Evolutionary conservation across 2,888 invertebrate species (phyloP), one percentile per base, ranked within the genome.

Genomic region (Cinara cedri): DNA sequence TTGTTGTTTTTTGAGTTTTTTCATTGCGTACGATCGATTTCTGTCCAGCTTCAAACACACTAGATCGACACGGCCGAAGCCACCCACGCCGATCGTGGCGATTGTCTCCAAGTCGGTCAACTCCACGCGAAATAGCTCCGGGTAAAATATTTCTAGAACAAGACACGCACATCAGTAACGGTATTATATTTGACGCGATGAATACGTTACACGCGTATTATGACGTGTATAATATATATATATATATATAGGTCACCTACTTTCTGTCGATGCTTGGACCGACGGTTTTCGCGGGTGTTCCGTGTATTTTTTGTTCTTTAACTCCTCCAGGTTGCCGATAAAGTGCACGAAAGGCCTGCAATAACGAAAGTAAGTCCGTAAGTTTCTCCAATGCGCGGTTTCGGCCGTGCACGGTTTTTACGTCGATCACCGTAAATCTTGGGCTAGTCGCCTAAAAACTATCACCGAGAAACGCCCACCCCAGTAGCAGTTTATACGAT

Each of bases 311-410:
- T 91, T 91, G 83, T 91, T 90, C 84, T 91, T 89, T 11, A 93
- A 87, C 84, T 92, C 93, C 81, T 90, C 90, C 68, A 93, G 86
- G 85, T 92, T 91, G 0, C 93, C 93, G 82, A 93, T 93, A 21
- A 93, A 86, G 81, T 92, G 90, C 80, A 90, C 90, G 85, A 94
- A 93, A 0, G 89, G 89, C 63, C 84, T 84, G 63, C 10, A 81
- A 81, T 16, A 81, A 80, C 46, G n/a, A n/a, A n/a, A n/a, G n/a
- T n/a, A n/a, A n/a, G n/a, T n/a, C n/a, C n/a, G n/a, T n/a, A n/a
- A n/a, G n/a, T n/a, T n/a, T n/a, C n/a, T n/a, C n/a, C n/a, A n/a
- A n/a, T n/a, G n/a, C n/a, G n/a, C n/a, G n/a, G n/a, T n/a, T n/a
- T n/a, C n/a, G n/a, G n/a, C n/a, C n/a, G n/a, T n/a, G n/a, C n/a